Evolutionary conservation across 1,140 invertebrate genomes (phyloP), one percentile per base, ranked within the genome.

Genomic region (Rhagoletis pomonella): DNA sequence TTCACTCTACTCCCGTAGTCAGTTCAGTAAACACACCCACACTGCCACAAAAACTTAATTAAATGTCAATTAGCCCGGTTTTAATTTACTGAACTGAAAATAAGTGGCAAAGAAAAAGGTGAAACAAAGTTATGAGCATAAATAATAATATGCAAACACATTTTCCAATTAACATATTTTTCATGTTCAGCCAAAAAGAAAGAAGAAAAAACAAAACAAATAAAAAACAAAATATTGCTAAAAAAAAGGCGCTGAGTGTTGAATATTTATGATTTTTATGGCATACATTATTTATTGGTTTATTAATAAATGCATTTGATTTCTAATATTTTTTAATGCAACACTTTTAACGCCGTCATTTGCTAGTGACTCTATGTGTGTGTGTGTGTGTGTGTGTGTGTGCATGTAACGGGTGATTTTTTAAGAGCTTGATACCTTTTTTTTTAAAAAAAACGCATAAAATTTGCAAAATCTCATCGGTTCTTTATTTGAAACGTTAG

Each of bases 51-150:
- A 73, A 73, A 47, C 14, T n/a, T 73, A 73, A 73, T 73, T 73
- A 73, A 73, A 73, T 73, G 67, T 73, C 67, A 73, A 73, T 73
- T 73, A 73, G 67, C 67, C n/a, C 39, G 67, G 44, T 42, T 73
- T 73, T 73, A 73, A 73, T 73, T 73, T 47, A 73, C 67, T 73
- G 39, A 12, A 47, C 67, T 73, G 67, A 47, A 73, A 73, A 47
- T 73, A 44, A 44, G 67, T 73, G 42, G 29, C 3, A 17, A 39
- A 47, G 17, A 73, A 73, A 73, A 47, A 42, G n/a, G 39, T 42
- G 5, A 3, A 73, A 44, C 42, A 73, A 73, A 73, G 64, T 29
- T 6, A 42, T 73, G 17, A n/a, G n/a, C n/a, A n/a, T n/a, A n/a
- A n/a, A n/a, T n/a, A 73, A 73, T 67, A 67, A 73, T 44, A 47